Base-by-base conservation (phyloP, 1,140 invertebrate species). In the Lepidurus arcticus region DNA sequence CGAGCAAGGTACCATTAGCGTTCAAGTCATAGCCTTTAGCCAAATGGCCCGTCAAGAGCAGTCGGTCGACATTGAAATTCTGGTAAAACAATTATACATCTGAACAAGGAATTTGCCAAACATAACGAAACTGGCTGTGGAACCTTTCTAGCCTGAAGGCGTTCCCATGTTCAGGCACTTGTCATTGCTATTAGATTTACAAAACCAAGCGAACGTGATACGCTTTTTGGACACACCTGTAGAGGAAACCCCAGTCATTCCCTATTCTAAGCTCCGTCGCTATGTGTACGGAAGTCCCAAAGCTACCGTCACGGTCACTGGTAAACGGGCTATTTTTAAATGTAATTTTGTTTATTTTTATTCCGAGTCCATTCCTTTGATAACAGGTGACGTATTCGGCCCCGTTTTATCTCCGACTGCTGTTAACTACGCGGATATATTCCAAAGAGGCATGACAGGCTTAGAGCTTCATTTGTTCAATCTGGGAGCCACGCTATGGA, bases 91-190 rank as follows among this genome's bases (percentile, higher is more conserved):
- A 7, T 16, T 65, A 6, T 1, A 13, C 1, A n/a, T 21, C 21
- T 34, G 34, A 34, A 34, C 34, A 4, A 4, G 4, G 4, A 34
- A 34, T 4, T 34, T 34, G 34, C 34, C 34, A 34, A 3, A 34
- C 34, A 34, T 34, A 34, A 34, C 0, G 34, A 34, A 34, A 3
- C 34, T 34, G 34, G 4, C 0, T 4, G 34, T 34, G 34, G 34
- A 34, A 34, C 4, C 77, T 78, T 78, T 82, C 21, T 78, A 87
- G 86, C 84, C 88, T 73, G 89, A 90, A 84, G 90, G 90, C 73
- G 88, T 87, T n/a, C 82, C 85, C 73, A 87, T 90, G 76, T 86
- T 86, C 79, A 86, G 86, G 76, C 89, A 91, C 82, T 90, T 89
- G 0, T 88, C 89, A 0, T 83, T 88, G 73, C 82, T 90, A 24